Evolutionary conservation across 2,888 invertebrate species (phyloP).

Genomic region (Phortica okadai): DNA sequence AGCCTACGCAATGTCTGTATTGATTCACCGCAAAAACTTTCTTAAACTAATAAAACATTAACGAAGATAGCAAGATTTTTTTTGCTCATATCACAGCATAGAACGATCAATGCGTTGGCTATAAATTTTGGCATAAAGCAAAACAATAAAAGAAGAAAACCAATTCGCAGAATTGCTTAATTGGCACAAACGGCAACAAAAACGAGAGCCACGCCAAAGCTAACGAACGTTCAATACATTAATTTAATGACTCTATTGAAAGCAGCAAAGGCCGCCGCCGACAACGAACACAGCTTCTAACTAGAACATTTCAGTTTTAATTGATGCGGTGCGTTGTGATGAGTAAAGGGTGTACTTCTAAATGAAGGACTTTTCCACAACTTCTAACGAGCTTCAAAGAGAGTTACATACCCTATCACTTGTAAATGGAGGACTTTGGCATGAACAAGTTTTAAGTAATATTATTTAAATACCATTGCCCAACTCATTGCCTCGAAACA

Average conservation of each 20-base stretch:
- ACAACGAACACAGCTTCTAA: neutral
- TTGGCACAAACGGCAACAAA: constrained; percentile 58
- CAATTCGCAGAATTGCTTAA: constrained; percentile 65
- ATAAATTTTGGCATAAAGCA: neutral
- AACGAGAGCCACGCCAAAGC: constrained; percentile 44
- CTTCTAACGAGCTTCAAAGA: too few relatives aligned
- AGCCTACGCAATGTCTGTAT: neutral
- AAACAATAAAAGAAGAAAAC: neutral
- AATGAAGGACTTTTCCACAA: too few relatives aligned
- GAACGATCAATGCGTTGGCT: too few relatives aligned
- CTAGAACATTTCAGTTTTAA: constrained; percentile 1
- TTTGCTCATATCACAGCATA: too few relatives aligned
- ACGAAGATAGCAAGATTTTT: neutral
- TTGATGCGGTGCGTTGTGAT: neutral
- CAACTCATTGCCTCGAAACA: too few relatives aligned
- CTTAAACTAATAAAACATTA: neutral
- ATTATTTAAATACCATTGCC: too few relatives aligned
- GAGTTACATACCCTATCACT: too few relatives aligned
- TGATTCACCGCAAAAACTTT: neutral
- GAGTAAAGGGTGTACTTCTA: neutral
- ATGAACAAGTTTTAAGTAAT: too few relatives aligned
- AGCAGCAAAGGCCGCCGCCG: constrained; percentile 42
- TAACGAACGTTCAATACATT: constrained; percentile 59
- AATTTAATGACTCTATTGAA: constrained; percentile 73
- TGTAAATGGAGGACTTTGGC: too few relatives aligned